Conservation (phyloP, 1,140 invertebrate species). For the Mylabris phalerata region DNA sequence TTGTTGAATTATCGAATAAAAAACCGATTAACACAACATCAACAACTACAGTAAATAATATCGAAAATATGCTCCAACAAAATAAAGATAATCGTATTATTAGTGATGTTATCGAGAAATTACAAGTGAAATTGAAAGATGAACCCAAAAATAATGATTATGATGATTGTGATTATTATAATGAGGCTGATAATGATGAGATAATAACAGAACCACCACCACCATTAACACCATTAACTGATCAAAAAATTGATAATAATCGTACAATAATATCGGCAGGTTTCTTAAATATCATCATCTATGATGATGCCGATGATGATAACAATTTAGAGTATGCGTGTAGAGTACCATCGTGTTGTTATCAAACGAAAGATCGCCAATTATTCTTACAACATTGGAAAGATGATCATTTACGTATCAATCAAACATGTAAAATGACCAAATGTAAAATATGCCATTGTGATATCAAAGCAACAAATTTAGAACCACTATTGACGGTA, state of each 20-base stretch:
- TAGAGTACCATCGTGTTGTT: constrained; percentile 27
- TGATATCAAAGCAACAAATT: constrained; percentile 4
- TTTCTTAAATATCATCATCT: constrained; percentile 24
- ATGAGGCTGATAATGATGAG: no score
- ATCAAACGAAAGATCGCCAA: constrained; percentile 21
- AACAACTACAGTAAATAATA: not conserved
- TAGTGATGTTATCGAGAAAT: constrained; percentile 27
- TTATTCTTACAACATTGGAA: constrained; percentile 31
- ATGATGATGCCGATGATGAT: not conserved
- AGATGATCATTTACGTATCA: constrained; percentile 16
- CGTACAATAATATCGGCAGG: constrained; percentile 12
- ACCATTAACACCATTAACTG: constrained; percentile 10
- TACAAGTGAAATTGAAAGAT: constrained; percentile 24
- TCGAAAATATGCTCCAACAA: not conserved
- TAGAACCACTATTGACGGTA: constrained; percentile 18
- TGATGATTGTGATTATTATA: no score
- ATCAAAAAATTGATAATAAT: not conserved
- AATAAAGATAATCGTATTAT: constrained; percentile 1
- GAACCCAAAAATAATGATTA: not conserved
- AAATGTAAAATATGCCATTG: constrained; percentile 22
- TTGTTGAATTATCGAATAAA: not conserved
- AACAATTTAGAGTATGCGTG: constrained; percentile 26
- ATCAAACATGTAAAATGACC: not conserved
- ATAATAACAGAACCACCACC: constrained; percentile 5
- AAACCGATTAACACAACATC: not conserved